phyloP scores from a whole-genome alignment of 2,888 invertebrate species.

The Caenorhabditis wallacei region DNA sequence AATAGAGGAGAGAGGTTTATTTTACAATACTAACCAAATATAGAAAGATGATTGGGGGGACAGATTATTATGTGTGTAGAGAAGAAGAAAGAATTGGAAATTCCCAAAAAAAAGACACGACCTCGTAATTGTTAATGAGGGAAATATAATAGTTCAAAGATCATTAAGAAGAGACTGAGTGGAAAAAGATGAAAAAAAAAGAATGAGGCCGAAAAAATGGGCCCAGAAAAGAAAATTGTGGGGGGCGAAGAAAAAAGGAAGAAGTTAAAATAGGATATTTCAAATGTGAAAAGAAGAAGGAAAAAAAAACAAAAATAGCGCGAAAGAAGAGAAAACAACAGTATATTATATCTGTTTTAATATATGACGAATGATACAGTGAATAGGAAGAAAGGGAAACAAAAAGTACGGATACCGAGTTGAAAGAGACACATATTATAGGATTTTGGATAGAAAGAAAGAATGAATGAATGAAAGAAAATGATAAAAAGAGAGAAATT shows the following conservation, averaged over 20 bases:
- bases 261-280: constrained; percentile 54
- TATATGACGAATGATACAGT: neutral
- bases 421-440: constrained; percentile 27
- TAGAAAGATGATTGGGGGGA: neutral
- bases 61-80: neutral
- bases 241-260: constrained; percentile 52
- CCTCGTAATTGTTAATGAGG: constrained; percentile 69
- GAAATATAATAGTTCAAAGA: constrained; percentile 53
- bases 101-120: constrained; percentile 30
- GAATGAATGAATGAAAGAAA: neutral
- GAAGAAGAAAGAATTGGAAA: neutral
- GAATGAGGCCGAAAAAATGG: no score
- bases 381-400: neutral
- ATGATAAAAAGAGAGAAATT: neutral
- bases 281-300: constrained; percentile 55
- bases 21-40: constrained; percentile 54
- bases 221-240: constrained; percentile 40
- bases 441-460: neutral
- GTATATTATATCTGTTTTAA: neutral
- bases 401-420: constrained; percentile 5
- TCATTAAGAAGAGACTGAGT: constrained; percentile 67
- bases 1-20: constrained; percentile 26
- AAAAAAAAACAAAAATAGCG: constrained; percentile 6
- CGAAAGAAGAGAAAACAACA: neutral
- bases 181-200: constrained; percentile 45